A percentile compares a stretch with the other conserved stretches of the same genome.
Conservation (phyloP, 2,888 invertebrate species). For the Netelia fuscicornis region DNA sequence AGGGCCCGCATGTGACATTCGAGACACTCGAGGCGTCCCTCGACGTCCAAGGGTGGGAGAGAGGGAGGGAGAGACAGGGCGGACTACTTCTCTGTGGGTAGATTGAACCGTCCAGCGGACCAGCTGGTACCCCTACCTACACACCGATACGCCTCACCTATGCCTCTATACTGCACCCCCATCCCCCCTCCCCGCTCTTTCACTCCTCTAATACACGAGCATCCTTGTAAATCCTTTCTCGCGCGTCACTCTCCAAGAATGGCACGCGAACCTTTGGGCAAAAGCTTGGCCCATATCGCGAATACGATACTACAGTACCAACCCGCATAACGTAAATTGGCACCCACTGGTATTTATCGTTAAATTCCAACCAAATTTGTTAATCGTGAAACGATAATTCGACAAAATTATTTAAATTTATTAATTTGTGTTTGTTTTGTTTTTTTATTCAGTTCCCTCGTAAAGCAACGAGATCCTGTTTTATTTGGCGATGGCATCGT, state of each 20-base stretch:
- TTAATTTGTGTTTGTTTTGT: constrained; percentile 22
- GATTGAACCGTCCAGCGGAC: constrained; percentile 67
- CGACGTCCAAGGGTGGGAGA: constrained; percentile 34
- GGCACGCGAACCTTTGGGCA: constrained; percentile 11
- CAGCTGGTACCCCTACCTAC: constrained; percentile 61
- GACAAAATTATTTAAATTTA: background rate
- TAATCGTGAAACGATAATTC: background rate
- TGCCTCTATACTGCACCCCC: background rate
- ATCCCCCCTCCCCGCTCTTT: background rate
- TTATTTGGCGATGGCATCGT: background rate
- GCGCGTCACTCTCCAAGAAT: constrained; percentile 16
- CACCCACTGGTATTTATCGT: background rate
- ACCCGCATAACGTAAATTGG: background rate
- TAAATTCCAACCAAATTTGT: background rate
- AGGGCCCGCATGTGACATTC: constrained; percentile 78
- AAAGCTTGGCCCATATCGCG: background rate
- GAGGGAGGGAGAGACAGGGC: constrained; percentile 4
- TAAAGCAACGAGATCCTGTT: constrained; percentile 10
- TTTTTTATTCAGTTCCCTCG: constrained; percentile 22
- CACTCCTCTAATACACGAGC: constrained; percentile 25
- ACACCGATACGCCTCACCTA: background rate
- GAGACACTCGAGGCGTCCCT: constrained; percentile 72
- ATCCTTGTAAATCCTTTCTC: constrained; percentile 38
- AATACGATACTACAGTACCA: background rate
- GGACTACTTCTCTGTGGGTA: constrained; percentile 48